A percentile compares a stretch with the other conserved stretches of the same genome.
Evolutionary conservation across 2,113 vertebrate species (phyloP).

Genomic region (Eonycteris spelaea): DNA sequence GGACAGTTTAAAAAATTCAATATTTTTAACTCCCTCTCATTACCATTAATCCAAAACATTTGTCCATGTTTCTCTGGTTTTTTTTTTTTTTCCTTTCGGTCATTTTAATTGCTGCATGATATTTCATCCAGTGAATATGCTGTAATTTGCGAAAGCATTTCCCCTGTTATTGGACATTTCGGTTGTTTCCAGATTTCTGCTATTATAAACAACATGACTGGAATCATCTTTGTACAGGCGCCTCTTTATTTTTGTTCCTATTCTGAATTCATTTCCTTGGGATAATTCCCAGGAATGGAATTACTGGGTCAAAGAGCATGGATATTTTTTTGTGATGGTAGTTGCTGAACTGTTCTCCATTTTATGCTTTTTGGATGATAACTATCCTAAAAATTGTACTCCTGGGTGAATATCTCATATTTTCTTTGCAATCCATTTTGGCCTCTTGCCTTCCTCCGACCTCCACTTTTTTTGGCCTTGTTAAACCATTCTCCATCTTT

Average conservation of each 20-base stretch:
- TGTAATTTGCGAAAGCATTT: not conserved
- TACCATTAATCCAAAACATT: not conserved
- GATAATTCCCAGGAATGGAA: conserved; percentile 45
- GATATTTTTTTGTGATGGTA: not conserved
- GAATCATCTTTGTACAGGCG: not conserved
- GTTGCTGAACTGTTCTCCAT: not conserved
- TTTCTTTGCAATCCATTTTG: not conserved
- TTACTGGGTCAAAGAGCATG: conserved; percentile 21
- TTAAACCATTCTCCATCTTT: not conserved
- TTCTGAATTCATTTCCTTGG: conserved; percentile 59
- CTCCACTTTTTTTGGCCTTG: not conserved
- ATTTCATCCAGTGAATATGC: not conserved
- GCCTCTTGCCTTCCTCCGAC: not conserved
- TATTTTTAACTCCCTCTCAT: not conserved
- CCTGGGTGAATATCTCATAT: not conserved
- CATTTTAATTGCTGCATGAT: not conserved
- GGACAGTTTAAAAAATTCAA: not conserved
- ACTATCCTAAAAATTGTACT: not conserved
- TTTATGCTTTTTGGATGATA: not conserved
- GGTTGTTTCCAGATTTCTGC: conserved; percentile 52
- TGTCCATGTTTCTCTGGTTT: not conserved
- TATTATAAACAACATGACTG: not conserved
- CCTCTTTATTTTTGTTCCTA: conserved; percentile 53
- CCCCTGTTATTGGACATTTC: not conserved
- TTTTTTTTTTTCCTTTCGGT: not conserved